Evolutionary conservation across 2,888 invertebrate species (phyloP).

Genomic region (Sepioteuthis lessoniana): DNA sequence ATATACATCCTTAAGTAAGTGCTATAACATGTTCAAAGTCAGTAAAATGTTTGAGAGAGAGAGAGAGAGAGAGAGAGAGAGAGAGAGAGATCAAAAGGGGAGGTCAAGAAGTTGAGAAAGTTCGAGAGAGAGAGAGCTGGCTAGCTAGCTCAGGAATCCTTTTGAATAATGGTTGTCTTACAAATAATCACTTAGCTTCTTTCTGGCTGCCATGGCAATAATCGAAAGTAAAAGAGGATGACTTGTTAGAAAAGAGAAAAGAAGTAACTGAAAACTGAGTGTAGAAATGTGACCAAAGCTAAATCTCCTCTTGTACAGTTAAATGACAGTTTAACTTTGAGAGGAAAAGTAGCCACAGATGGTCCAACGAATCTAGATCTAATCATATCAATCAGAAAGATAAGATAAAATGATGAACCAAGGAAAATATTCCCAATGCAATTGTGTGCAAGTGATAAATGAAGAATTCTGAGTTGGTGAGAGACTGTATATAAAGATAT

Average conservation of each 20-base stretch:
- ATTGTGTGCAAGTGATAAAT: background rate
- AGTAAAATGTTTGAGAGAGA: background rate
- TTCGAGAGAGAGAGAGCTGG: too few species aligned
- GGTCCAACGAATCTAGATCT: background rate
- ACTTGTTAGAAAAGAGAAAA: background rate
- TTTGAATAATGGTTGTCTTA: background rate
- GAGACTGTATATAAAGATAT: background rate
- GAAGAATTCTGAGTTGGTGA: background rate
- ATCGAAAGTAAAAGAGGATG: background rate
- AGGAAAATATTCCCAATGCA: background rate
- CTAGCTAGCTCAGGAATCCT: background rate
- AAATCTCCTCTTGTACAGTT: background rate
- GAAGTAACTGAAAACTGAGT: background rate
- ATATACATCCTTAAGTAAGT: background rate
- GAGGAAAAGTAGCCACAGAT: background rate
- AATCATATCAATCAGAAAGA: background rate
- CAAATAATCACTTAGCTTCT: background rate
- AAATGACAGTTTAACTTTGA: background rate
- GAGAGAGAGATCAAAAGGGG: too few species aligned
- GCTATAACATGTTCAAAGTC: background rate
- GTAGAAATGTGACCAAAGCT: background rate
- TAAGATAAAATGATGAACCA: background rate
- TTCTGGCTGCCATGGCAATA: background rate
- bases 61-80: background rate
- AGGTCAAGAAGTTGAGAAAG: background rate